A percentile compares a stretch with the other conserved stretches of the same genome.
phyloP scores from a whole-genome alignment of 1,140 invertebrate species.

The Bacillus rossius region DNA sequence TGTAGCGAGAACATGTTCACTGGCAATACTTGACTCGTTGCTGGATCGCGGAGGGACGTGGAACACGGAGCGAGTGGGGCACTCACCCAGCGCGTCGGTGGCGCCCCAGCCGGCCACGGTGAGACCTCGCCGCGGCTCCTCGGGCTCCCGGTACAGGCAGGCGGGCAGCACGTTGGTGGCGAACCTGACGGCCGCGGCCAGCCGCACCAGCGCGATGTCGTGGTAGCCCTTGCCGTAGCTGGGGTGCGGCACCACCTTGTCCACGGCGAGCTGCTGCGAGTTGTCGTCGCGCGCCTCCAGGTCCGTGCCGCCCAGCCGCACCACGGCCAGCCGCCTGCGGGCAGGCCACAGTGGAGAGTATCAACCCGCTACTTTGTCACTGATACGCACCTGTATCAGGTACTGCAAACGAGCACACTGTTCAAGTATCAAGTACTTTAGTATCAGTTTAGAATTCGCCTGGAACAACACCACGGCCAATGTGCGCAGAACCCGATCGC shows the following conservation, averaged over 20 bases:
- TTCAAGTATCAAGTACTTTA: no score
- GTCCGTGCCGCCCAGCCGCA: neutral
- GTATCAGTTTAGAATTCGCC: no score
- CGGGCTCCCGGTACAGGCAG: neutral
- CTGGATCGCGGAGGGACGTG: no score
- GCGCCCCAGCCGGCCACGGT: neutral
- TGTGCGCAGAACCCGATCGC: no score
- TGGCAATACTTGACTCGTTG: no score
- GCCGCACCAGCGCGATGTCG: conserved; percentile 15
- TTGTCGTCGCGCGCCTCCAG: neutral
- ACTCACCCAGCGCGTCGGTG: neutral
- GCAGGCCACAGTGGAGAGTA: no score
- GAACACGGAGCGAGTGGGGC: no score
- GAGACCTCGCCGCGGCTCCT: neutral
- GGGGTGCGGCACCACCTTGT: conserved; percentile 4
- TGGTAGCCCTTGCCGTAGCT: conserved; percentile 6
- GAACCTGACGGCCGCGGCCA: neutral
- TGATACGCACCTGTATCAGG: no score
- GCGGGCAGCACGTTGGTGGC: conserved; percentile 9
- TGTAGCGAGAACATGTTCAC: no score
- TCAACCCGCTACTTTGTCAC: no score
- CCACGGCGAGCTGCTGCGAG: neutral
- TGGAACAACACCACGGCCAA: no score
- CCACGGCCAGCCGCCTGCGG: neutral
- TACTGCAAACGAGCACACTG: no score